Evolutionary conservation across 1,140 invertebrate species (phyloP), one percentile per base, ranked within the genome.

Genomic region (Eumeta japonica): DNA sequence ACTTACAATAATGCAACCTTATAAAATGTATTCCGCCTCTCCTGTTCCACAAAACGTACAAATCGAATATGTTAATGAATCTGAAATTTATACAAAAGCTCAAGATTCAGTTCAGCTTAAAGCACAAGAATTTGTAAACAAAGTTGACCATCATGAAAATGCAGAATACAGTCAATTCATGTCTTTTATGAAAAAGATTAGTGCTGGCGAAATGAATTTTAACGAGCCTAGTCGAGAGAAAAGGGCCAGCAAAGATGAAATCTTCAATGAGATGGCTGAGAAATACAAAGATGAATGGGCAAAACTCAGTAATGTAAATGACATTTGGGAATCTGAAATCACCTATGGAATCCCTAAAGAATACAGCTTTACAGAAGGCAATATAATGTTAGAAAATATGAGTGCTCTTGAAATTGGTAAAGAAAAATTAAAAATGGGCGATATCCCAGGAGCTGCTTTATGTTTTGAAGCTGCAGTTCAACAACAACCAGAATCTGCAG

Each of bases 391-490:
- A 35, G 82, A 90, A 52, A 76, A 88, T 51, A 75, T 81, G n/a
- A 84, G 94, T 77, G 86, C 20, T 24, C n/a, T 24, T 5, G 85
- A 88, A 62, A 86, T 92, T 54, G 96, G 94, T 0, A 85, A 93
- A 55, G 79, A 85, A 51, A 86, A 86, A 57, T 67, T 97, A 35
- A 80, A 83, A 55, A 81, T 82, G 45, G 94, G 94, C 15, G 94
- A 98, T 76, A 82, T 98, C 39, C 90, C 94, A 11, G 91, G 92
- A 50, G 96, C 97, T 15, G 94, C 98, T 1, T 74, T 99, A 2
- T 89, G 94, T 55, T 98, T 98, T 77, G 97, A 99, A 79, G 91
- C 92, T 37, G 94, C 94, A 27, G 91, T 87, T 4, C 87, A 94
- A 62, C 86, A 94, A 63, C 78, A 92, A 41, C 83, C 88, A 2